Evolutionary conservation across 2,888 invertebrate species (phyloP), one percentile per base, ranked within the genome.

Genomic region (Pristionchus entomophagus): DNA sequence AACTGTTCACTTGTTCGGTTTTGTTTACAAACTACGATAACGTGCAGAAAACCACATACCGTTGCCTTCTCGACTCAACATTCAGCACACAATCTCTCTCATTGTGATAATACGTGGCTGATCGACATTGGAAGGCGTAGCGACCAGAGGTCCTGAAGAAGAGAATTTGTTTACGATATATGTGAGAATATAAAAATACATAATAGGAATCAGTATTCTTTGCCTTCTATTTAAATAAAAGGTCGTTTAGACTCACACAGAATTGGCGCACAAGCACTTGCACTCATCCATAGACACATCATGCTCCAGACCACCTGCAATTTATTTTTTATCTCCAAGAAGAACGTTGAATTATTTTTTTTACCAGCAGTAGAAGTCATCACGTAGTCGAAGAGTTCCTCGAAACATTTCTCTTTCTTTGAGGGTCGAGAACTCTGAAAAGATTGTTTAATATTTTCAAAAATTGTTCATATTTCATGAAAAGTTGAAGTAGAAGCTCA

Each of bases 91-190:
- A 93, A 65, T 93, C 93, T 32, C 88, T 86, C 65, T 92, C 92
- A 22, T 88, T 87, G 81, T 91, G 91, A 83, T 93, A 93, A 86
- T 93, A 93, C 19, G 92, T 93, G 38, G 93, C 92, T 14, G 93
- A 93, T 45, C 88, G 84, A 73, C 93, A 93, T 73, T 93, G 92
- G 89, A 93, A 93, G n/a, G 90, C 87, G 87, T 93, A 93, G 49
- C 90, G 86, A 51, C 91, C 90, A 6, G 93, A 93, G 19, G 88
- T 87, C 85, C 92, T 92, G 65, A 77, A 90, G n/a, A n/a, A 6
- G 45, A 45, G 14, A 10, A 45, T 45, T 45, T 45, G 22, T 59
- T 8, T 22, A 14, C 26, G 22, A 26, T 22, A 14, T 26, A 5
- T 59, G 6, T 14, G n/a, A 6, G 22, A 59, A 59, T 14, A 59